These are phyloP conservation scores for Meteorus cinctellus DNA, from an alignment of 2,888 invertebrate species.

Conservation along the genomic window DNA sequence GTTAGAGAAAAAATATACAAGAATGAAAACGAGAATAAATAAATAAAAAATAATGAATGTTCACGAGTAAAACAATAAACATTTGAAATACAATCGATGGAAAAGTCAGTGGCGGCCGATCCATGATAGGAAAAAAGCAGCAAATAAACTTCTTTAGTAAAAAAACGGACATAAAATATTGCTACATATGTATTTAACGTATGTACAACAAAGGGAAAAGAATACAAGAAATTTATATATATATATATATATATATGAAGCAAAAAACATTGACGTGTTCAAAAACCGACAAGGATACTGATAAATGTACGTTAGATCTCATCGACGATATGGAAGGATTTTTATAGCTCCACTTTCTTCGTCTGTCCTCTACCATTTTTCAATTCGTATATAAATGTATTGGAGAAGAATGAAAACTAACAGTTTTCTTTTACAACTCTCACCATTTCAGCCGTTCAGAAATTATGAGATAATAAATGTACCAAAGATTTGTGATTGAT, in stretches of 20 bases:
- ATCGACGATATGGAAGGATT: slow-evolving; percentile 44
- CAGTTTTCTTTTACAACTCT: no score
- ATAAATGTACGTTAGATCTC: slow-evolving; percentile 54
- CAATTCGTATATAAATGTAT: neutral
- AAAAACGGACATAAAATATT: slow-evolving; percentile 1
- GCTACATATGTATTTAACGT: neutral
- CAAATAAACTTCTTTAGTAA: slow-evolving; percentile 22
- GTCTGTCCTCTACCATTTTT: neutral
- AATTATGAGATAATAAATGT: no score
- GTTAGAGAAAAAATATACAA: neutral
- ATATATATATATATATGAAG: slow-evolving; percentile 17
- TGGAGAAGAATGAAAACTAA: neutral
- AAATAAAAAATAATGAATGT: neutral
- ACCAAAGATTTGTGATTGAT: no score
- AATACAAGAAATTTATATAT: neutral
- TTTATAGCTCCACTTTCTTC: neutral
- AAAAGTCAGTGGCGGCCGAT: neutral
- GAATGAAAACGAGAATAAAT: neutral
- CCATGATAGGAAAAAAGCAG: neutral
- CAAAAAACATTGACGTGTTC: slow-evolving; percentile 41
- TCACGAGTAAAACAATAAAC: slow-evolving; percentile 3
- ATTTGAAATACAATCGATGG: slow-evolving; percentile 9
- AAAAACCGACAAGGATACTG: slow-evolving; percentile 44
- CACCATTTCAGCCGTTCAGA: no score
- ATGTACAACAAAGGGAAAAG: slow-evolving; percentile 27